Evolutionary conservation across 35 echinoderm and acorn worm species (phyloP).

Genomic region (Antedon bifida): DNA sequence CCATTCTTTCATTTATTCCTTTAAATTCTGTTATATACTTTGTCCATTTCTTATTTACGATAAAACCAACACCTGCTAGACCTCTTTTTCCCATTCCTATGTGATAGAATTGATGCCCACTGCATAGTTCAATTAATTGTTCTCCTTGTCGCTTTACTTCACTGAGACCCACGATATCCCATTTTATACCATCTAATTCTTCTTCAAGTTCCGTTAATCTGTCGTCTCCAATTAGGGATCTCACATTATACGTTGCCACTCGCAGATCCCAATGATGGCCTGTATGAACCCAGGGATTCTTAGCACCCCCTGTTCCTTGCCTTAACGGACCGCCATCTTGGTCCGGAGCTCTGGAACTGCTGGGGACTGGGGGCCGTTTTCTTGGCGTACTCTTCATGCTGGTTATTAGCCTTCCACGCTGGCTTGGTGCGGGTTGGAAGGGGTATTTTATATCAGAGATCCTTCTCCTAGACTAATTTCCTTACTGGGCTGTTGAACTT

Average conservation of each 20-base stretch:
- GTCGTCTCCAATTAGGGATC: slow-evolving; percentile 25
- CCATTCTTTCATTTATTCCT: slow-evolving; percentile 9
- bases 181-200: not conserved
- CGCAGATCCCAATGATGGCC: slow-evolving; percentile 16
- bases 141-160: slow-evolving; percentile 27
- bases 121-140: not conserved
- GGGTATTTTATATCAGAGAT: slow-evolving; percentile 16
- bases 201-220: slow-evolving; percentile 17
- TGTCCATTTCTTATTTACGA: not conserved
- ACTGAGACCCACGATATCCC: slow-evolving; percentile 24
- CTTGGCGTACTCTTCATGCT: slow-evolving; percentile 14
- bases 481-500: not conserved
- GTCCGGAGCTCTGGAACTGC: slow-evolving; percentile 12
- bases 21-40: slow-evolving; percentile 21
- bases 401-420: slow-evolving; percentile 16
- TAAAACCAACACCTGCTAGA: slow-evolving; percentile 6
- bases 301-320: slow-evolving; percentile 22
- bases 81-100: not conserved
- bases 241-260: slow-evolving; percentile 15
- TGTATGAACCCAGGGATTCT: slow-evolving; percentile 22
- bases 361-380: slow-evolving; percentile 19
- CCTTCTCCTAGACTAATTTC: slow-evolving; percentile 8
- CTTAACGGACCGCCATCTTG: slow-evolving; percentile 18
- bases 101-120: slow-evolving; percentile 28
- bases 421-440: slow-evolving; percentile 17